Percentiles rank a stretch among this genome's conserved stretches.
Conservation (phyloP, 2,888 invertebrate genomes). For the Pandemis heparana region DNA sequence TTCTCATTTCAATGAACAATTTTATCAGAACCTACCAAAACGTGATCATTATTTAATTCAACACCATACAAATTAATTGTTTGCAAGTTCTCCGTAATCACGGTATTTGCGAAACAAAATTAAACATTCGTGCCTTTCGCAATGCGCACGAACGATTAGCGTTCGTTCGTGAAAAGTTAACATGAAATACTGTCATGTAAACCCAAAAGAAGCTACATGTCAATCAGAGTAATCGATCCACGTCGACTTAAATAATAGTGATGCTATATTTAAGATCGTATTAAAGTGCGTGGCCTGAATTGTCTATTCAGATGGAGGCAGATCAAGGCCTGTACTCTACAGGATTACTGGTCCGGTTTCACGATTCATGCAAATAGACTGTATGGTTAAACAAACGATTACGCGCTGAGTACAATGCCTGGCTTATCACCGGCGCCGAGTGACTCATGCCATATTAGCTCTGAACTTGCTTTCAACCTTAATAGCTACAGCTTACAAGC, state of each 20-base stretch:
- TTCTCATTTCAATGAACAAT: constrained; percentile 13
- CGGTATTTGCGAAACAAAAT: constrained; percentile 32
- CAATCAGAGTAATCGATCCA: constrained; percentile 33
- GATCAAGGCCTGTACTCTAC: constrained; percentile 27
- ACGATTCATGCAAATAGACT: constrained; percentile 42
- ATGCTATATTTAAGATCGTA: constrained; percentile 29
- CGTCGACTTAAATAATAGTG: constrained; percentile 9
- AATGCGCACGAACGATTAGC: constrained; percentile 22
- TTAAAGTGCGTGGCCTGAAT: constrained; percentile 33
- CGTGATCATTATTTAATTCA: constrained; percentile 38
- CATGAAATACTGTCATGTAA: constrained; percentile 35
- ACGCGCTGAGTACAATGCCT: constrained; percentile 56
- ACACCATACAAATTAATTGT: constrained; percentile 21
- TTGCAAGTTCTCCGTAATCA: constrained; percentile 31
- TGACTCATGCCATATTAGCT: constrained; percentile 52
- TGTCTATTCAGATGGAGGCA: constrained; percentile 36
- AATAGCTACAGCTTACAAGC: constrained; percentile 47
- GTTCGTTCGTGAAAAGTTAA: constrained; percentile 23
- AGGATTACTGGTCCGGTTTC: constrained; percentile 35
- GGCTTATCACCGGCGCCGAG: constrained; percentile 57
- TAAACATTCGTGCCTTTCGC: constrained; percentile 33
- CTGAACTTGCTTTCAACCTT: constrained; percentile 42
- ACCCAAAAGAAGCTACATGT: constrained; percentile 28
- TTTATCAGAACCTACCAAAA: constrained; percentile 39
- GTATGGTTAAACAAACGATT: constrained; percentile 53